Evolutionary conservation across 2,797 vertebrate genomes (phyloP), one percentile per base, ranked within the genome.

Genomic region (Sorex maritimensis): DNA sequence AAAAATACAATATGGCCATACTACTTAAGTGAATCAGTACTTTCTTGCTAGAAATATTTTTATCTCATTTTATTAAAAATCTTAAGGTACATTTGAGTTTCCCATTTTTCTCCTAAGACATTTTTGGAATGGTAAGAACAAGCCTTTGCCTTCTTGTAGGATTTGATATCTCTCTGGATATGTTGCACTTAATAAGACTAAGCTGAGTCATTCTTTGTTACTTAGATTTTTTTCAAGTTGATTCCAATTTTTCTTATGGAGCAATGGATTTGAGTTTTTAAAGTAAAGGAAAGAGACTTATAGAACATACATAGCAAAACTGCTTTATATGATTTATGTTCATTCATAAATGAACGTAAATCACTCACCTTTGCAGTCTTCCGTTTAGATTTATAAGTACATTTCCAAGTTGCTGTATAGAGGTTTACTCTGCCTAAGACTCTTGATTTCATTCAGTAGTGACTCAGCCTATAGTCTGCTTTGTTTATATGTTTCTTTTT

Each of bases 51-150:
- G 72, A 90, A 89, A 2, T 65, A 24, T 58, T 84, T 91, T 41
- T 88, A 77, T 38, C 93, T 63, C 86, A 83, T 91, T 74, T 30
- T 91, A 10, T 78, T 83, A 17, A 73, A 69, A 85, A 84, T 28
- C 28, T 87, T 84, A 68, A 81, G 26, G 12, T 71, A 58, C 9
- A 78, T 9, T 81, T 24, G 34, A 79, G 77, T 63, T 19, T 44
- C 41, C 17, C 23, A 14, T 63, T 19, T 19, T 24, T 63, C 61
- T 63, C 6, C 61, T 19, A 67, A 4, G 0, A 65, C 19, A 77
- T 71, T 92, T 81, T 90, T 15, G 61, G 61, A 44, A 90, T 13
- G 44, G 3, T 67, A 79, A 80, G 49, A 84, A 63, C 15, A 14
- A 83, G 7, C 63, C 44, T 79, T 82, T 82, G 55, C 73, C 12